Percentiles rank a stretch among this genome's conserved stretches.
phyloP scores from a whole-genome alignment of 2,797 vertebrate genomes.

The Amblyraja radiata region DNA sequence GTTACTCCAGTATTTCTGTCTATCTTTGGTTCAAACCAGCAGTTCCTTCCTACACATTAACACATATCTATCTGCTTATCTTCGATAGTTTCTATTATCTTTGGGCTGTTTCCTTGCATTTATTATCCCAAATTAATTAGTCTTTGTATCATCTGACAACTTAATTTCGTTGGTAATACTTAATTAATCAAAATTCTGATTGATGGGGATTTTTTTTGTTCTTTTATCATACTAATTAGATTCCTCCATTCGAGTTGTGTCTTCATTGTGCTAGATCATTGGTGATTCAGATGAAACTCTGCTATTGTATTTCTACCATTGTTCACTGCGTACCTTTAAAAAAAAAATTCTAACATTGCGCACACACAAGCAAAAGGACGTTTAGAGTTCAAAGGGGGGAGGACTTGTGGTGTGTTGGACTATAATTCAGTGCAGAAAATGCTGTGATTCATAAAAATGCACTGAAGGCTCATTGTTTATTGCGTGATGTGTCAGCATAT shows the following conservation, averaged over 20 bases:
- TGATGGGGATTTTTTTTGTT: conserved; percentile 8
- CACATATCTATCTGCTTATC: background rate
- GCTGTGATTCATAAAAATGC: conserved; percentile 23
- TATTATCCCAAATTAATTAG: conserved; percentile 34
- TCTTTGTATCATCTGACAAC: conserved; percentile 21
- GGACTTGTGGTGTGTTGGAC: background rate
- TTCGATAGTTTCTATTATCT: conserved; percentile 15
- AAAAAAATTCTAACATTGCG: background rate
- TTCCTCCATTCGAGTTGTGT: background rate
- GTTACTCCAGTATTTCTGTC: no score
- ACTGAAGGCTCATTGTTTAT: conserved; percentile 5
- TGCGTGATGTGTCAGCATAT: conserved; percentile 19
- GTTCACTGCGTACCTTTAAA: background rate
- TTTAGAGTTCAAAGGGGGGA: conserved; percentile 27
- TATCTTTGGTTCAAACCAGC: no score
- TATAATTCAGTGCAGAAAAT: conserved; percentile 19
- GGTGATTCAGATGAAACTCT: conserved; percentile 20
- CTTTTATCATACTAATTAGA: conserved; percentile 26
- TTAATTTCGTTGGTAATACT: conserved; percentile 27
- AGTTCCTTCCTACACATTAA: no score
- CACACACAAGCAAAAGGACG: background rate
- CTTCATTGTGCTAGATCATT: background rate
- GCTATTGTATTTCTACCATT: conserved; percentile 20
- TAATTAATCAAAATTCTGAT: conserved; percentile 34
- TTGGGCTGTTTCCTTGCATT: conserved; percentile 23